Conservation (phyloP, 64 coral and sea anemone species). For the Porites australiensis region DNA sequence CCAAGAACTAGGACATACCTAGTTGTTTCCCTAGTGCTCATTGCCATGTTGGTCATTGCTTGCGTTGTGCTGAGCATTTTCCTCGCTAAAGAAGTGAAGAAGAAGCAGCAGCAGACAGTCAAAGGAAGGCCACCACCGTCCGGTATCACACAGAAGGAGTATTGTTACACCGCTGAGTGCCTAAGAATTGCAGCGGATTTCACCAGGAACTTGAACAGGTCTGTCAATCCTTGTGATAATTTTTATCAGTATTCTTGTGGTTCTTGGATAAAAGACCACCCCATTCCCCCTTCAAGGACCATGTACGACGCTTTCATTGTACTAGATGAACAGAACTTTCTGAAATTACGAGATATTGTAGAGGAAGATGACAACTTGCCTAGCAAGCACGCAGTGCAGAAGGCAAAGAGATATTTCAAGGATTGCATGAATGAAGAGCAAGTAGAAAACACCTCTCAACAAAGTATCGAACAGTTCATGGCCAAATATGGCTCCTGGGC, state of each 20-base stretch:
- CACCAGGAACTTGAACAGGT: slow-evolving; percentile 29
- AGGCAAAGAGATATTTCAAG: slow-evolving; percentile 5
- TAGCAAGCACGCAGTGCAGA: slow-evolving; percentile 3
- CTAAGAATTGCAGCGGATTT: slow-evolving; percentile 40
- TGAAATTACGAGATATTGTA: slow-evolving; percentile 37
- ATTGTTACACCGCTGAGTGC: slow-evolving; percentile 60
- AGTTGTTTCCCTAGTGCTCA: background rate
- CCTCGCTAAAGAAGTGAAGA: slow-evolving; percentile 38
- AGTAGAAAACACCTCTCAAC: slow-evolving; percentile 8
- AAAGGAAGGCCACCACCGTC: background rate
- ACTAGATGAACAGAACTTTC: background rate
- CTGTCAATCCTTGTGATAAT: slow-evolving; percentile 21
- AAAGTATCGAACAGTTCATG: background rate
- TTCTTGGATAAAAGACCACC: slow-evolving; percentile 45
- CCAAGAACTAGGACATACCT: background rate
- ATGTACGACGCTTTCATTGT: background rate
- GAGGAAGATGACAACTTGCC: background rate
- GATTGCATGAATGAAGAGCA: slow-evolving; percentile 8
- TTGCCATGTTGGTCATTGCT: background rate
- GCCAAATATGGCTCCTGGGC: slow-evolving; percentile 36
- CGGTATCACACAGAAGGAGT: background rate
- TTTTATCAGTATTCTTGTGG: slow-evolving; percentile 52
- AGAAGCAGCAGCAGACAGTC: background rate
- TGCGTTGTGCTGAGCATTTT: slow-evolving; percentile 28
- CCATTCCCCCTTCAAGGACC: slow-evolving; percentile 41